A percentile compares a stretch with the other conserved stretches of the same genome.
Evolutionary conservation across 2,888 invertebrate genomes (phyloP).

Genomic region (Osedax frankpressi): DNA sequence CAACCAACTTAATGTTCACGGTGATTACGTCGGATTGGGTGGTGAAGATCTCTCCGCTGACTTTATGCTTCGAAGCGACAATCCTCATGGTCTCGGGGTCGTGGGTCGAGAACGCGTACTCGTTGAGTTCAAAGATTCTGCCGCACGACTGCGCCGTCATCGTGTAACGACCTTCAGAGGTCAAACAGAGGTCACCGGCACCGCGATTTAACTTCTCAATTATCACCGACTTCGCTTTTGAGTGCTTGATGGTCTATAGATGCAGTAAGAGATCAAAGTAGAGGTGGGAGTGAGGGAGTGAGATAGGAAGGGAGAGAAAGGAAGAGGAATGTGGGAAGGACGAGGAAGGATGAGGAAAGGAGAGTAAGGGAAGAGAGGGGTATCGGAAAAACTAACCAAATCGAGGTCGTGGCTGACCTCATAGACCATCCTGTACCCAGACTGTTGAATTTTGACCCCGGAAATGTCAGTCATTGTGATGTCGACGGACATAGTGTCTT

Average conservation of each 20-base stretch:
- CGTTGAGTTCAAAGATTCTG: constrained; percentile 52
- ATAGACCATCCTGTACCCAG: constrained; percentile 63
- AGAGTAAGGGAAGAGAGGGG: too few relatives aligned
- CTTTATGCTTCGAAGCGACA: not conserved
- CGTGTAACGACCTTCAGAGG: constrained; percentile 49
- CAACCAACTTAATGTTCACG: not conserved
- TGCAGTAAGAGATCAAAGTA: too few relatives aligned
- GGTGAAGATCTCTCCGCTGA: not conserved
- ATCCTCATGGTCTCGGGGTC: not conserved
- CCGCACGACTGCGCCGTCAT: constrained; percentile 66
- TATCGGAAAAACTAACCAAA: constrained; percentile 35
- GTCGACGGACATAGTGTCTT: constrained; percentile 47
- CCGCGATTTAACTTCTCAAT: constrained; percentile 38
- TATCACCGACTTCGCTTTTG: not conserved
- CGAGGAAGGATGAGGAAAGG: too few relatives aligned
- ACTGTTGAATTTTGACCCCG: constrained; percentile 61
- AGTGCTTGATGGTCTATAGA: not conserved
- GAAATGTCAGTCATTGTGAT: constrained; percentile 47
- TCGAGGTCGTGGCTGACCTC: constrained; percentile 55
- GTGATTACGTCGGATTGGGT: not conserved
- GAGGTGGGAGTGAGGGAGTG: too few relatives aligned
- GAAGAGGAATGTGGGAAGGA: too few relatives aligned
- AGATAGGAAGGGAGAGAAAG: too few relatives aligned
- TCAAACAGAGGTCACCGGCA: constrained; percentile 61
- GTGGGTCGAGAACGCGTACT: constrained; percentile 50